Conservation (phyloP, 2,888 invertebrate species). For the Synergus itoensis region DNA sequence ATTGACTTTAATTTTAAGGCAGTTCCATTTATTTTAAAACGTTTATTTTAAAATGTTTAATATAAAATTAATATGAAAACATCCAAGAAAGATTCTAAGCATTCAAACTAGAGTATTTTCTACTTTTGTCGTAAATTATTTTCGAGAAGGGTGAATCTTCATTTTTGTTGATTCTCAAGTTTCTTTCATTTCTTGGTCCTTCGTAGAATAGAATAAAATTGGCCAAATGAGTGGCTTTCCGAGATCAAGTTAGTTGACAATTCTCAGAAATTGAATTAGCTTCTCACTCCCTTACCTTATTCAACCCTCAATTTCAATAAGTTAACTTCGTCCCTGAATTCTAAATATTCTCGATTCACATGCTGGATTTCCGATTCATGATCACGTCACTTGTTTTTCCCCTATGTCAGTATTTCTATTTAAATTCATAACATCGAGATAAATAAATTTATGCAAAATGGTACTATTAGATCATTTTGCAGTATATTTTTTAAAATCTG, state of each 20-base stretch:
- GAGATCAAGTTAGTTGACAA: background rate
- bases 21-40: too few relatives aligned
- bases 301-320: background rate
- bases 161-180: background rate
- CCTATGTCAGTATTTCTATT: background rate
- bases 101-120: background rate
- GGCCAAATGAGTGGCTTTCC: conserved; percentile 5
- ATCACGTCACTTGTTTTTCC: background rate
- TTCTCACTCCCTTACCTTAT: background rate
- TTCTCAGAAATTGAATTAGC: conserved; percentile 20
- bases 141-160: background rate
- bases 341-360: background rate
- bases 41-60: too few relatives aligned
- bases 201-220: conserved; percentile 4
- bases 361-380: background rate
- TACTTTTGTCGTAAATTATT: background rate
- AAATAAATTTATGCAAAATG: background rate
- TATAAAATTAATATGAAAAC: background rate
- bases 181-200: background rate
- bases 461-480: too few relatives aligned
- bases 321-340: background rate
- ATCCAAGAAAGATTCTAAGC: background rate
- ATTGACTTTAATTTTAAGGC: too few relatives aligned
- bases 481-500: too few relatives aligned
- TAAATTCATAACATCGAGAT: background rate